Evolutionary conservation across 2,888 invertebrate species (phyloP), one percentile per base, ranked within the genome.

Genomic region (Epirrhoe tristata): DNA sequence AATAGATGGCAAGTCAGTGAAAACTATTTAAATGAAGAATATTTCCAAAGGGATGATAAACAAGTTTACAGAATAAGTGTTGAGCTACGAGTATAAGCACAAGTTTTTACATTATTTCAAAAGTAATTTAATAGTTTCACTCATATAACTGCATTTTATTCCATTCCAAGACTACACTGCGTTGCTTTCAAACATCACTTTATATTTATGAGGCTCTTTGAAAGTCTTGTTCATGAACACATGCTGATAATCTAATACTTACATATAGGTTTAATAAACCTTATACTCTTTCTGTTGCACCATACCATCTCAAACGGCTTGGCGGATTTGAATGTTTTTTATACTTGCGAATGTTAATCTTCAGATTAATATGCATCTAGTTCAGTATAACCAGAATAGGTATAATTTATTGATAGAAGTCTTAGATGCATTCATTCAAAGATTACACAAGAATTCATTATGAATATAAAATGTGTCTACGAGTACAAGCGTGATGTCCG

Each of bases 301-400:
- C 3, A 3, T n/a, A 24, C 24, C 24, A 24, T 24, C 24, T 24
- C 24, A 0, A 34, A 7, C 34, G 5, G 7, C 34, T 7, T 34
- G 7, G 34, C 34, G 3, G 5, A 34, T 34, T 34, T 34, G 34
- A 7, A 34, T 34, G 6, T 4, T 34, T 24, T 24, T 24, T 24
- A 3, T 24, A 2, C 24, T 48, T 61, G 50, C 50, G 48, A 48
- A 48, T 16, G 48, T 48, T 48, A 48, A 48, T 48, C 48, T 50
- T 50, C 39, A 36, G 50, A 62, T 39, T 14, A 62, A n/a, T 61
- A 55, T 61, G 59, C 46, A 66, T 60, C 65, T 62, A 14, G 62
- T 56, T 56, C 62, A 62, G 31, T 55, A 17, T 8, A 50, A 55
- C 12, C 8, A 43, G 54, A 48, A 4, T 12, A 43, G 12, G 1